Evolutionary conservation across 2,113 vertebrate species (phyloP).

Genomic region (Kryptolebias marmoratus): DNA sequence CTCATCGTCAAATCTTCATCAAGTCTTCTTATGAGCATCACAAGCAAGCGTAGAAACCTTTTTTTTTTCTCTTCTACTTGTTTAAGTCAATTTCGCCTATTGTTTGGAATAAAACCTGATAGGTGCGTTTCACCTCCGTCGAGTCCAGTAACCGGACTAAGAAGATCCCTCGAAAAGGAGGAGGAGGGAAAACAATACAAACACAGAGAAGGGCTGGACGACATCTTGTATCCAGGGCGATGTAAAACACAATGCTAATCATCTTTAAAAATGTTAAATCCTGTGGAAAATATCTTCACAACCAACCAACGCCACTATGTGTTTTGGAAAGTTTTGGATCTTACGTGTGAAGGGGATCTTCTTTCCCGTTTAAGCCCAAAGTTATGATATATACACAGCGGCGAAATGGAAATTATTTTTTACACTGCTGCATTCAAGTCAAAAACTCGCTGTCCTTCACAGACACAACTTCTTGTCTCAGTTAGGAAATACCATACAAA

Average conservation of each 20-base stretch:
- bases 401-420: constrained; percentile 29
- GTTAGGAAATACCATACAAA: background rate
- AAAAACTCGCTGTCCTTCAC: background rate
- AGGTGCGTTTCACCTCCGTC: too few species aligned
- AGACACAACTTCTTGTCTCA: background rate
- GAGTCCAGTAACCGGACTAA: too few species aligned
- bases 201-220: background rate
- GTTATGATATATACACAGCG: constrained; percentile 13
- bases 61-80: too few species aligned
- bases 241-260: background rate
- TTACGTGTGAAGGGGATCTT: background rate
- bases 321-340: constrained; percentile 8
- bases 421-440: constrained; percentile 35
- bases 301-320: background rate
- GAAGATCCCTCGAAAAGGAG: background rate
- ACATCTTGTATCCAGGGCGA: background rate
- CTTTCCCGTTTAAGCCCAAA: constrained; percentile 16
- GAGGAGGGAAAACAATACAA: background rate
- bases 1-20: too few species aligned
- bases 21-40: too few species aligned
- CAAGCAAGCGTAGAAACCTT: too few species aligned
- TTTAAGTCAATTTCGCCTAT: too few species aligned
- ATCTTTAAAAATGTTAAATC: constrained; percentile 8
- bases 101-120: too few species aligned
- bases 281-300: constrained; percentile 1